Evolutionary conservation across 1,140 invertebrate genomes (phyloP), one percentile per base, ranked within the genome.

Genomic region (Formica exsecta): DNA sequence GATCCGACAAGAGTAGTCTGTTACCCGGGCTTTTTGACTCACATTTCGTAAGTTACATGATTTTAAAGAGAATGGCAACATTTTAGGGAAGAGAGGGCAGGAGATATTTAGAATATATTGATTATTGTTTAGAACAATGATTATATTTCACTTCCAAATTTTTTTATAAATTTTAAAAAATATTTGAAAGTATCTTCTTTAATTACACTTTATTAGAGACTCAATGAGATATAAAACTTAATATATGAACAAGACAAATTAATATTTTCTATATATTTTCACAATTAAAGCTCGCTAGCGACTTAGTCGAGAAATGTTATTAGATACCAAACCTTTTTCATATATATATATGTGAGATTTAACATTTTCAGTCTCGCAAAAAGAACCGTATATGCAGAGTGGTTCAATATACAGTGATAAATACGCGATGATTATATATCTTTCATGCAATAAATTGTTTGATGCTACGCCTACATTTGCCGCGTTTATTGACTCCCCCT

Each of bases 391-490:
- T n/a, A 29, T 25, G 48, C 6, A 48, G 44, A 41, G 66, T 25
- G 38, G 73, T 62, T 29, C 44, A 83, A 73, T 38, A 36, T 19
- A 36, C 29, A 62, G 38, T 83, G 68, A 83, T 83, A 83, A 83
- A 83, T 83, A 83, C 36, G 54, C 54, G 54, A 83, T 74, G 79
- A 83, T 83, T 83, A 83, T 83, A 83, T 74, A 83, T 83, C 79
- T 83, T 83, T 74, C 79, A 54, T 32, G 68, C 54, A 48, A 83
- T 83, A 83, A 83, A 83, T 83, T 74, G 38, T 62, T 74, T 32
- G 68, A 73, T 51, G 68, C 79, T 74, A 74, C 79, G 68, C 79
- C 68, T 74, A 83, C 79, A 51, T 74, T 74, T 57, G 54, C 79
- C 36, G 41, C 79, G 79, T 62, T 83, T 83, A 83, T 83, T 74